These are phyloP conservation scores for Triplophysa siluroides DNA, from an alignment of 2,113 vertebrate species.

Conservation along the genomic window DNA sequence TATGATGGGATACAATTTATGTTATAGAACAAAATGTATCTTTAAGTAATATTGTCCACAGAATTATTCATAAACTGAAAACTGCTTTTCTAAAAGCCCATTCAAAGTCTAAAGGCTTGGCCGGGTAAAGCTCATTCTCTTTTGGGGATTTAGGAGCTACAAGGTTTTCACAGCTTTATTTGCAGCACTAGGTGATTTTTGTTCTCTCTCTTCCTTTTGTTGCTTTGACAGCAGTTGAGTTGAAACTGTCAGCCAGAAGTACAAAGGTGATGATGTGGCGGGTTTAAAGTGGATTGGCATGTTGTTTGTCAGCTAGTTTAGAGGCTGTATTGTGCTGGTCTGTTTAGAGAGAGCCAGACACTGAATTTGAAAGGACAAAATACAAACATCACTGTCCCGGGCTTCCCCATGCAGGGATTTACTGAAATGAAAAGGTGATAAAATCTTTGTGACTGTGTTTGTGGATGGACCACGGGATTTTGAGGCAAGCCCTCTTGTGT, in stretches of 20 bases:
- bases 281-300: slow-evolving; percentile 16
- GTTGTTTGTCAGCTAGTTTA: slow-evolving; percentile 35
- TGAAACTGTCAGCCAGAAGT: slow-evolving; percentile 2
- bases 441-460: slow-evolving; percentile 1
- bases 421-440: not conserved
- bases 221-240: slow-evolving; percentile 28
- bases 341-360: slow-evolving; percentile 19
- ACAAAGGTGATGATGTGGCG: slow-evolving; percentile 30
- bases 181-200: not conserved
- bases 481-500: not conserved
- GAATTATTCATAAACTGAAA: too few relatives aligned
- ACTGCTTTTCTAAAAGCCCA: too few relatives aligned
- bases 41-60: too few relatives aligned
- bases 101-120: too few relatives aligned
- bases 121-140: too few relatives aligned
- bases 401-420: not conserved
- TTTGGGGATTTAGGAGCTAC: too few relatives aligned
- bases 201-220: not conserved
- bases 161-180: not conserved
- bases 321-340: slow-evolving; percentile 11
- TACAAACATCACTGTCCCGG: slow-evolving; percentile 19
- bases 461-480: not conserved
- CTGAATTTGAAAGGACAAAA: not conserved
- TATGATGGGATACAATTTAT: too few relatives aligned
- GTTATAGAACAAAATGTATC: too few relatives aligned